These are phyloP conservation scores for Polyploca ridens DNA, from an alignment of 2,888 invertebrate species.

Conservation along the genomic window DNA sequence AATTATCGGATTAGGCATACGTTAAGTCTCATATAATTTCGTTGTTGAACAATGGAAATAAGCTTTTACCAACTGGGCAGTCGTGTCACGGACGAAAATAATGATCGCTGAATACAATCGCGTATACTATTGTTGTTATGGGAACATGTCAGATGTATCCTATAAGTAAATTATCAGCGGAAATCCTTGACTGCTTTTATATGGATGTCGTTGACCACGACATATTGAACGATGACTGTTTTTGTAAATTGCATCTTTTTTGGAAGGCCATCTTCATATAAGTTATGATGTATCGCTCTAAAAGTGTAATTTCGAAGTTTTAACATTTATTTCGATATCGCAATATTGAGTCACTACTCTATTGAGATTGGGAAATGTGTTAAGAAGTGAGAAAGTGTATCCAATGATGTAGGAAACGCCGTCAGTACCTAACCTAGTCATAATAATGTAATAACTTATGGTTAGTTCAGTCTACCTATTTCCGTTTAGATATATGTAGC, in stretches of 20 bases:
- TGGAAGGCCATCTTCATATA: neutral
- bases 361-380: neutral
- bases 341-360: too few species aligned
- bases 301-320: neutral
- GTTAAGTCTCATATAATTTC: neutral
- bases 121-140: slow-evolving; percentile 39
- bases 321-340: neutral
- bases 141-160: slow-evolving; percentile 27
- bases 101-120: slow-evolving; percentile 38
- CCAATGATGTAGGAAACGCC: neutral
- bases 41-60: slow-evolving; percentile 24
- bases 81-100: slow-evolving; percentile 61
- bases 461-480: neutral
- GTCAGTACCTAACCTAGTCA: neutral
- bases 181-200: slow-evolving; percentile 34
- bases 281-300: neutral
- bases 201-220: slow-evolving; percentile 6
- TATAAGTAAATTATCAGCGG: slow-evolving; percentile 18
- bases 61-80: slow-evolving; percentile 44
- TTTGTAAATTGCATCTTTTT: slow-evolving; percentile 8
- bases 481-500: neutral
- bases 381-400: neutral
- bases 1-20: too few species aligned
- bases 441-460: neutral
- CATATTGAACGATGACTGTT: slow-evolving; percentile 2